Evolutionary conservation across 2,888 invertebrate genomes (phyloP), one percentile per base, ranked within the genome.

Genomic region (Chironomus riparius): DNA sequence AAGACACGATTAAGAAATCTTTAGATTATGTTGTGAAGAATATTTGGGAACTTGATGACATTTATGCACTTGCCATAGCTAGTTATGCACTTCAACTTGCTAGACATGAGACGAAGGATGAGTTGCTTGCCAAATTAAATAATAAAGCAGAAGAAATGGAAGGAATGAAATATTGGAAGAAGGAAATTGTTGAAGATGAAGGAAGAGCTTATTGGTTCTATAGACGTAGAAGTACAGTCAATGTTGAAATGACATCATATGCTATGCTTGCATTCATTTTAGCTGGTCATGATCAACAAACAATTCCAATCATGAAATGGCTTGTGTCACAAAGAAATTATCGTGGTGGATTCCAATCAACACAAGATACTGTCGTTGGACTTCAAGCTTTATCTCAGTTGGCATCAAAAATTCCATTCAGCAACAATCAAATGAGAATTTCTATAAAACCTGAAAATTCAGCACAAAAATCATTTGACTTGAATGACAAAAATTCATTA

Each of bases 191-290:
- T 1, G 80, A 83, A 76, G 22, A 24, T 2, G 22, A 80, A 80
- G 18, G 87, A 87, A 70, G 86, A 87, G 77, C 89, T 82, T 88
- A 88, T 0, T 88, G 89, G 88, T 83, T 82, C 72, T 81, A 82
- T 4, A 82, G 88, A 76, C 89, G 28, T 5, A 28, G 91, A 0
- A 87, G 88, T 78, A 89, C 91, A 0, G 88, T 91, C 0, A 83
- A 83, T 79, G 85, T 97, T 4, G 94, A 94, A 83, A 93, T 94
- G 79, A 96, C 97, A 0, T 90, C 97, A 0, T 98, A 97, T 83
- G 92, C 91, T 0, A 85, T 98, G 76, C 85, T 95, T 76, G 90
- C 93, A 0, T 88, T 87, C 82, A 80, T 90, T 13, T 86, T 87
- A 76, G 83, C 83, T 3, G 84, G 84, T 77, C 78, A 78, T 73